Evolutionary conservation across 2,888 invertebrate genomes (phyloP).

Genomic region (Thumatha senex): DNA sequence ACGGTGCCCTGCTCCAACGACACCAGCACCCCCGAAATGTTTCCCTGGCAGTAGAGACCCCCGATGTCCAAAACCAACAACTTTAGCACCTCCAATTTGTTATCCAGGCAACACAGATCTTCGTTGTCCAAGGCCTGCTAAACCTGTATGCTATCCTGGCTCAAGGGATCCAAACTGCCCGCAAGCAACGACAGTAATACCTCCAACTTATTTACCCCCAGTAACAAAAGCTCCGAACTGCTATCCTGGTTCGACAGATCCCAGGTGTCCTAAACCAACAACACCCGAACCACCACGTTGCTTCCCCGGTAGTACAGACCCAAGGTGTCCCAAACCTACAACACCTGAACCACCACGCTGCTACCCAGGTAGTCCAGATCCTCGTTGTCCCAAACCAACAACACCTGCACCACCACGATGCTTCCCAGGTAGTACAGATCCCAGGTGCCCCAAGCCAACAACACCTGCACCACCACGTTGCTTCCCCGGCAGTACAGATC

Average conservation of each 20-base stretch:
- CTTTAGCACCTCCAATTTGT: slow-evolving; percentile 20
- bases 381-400: neutral
- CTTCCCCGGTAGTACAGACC: slow-evolving; percentile 55
- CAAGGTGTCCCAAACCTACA: slow-evolving; percentile 31
- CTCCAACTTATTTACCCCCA: slow-evolving; percentile 38
- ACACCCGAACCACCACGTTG: slow-evolving; percentile 34
- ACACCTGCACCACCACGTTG: slow-evolving; percentile 26
- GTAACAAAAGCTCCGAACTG: neutral
- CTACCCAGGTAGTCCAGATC: slow-evolving; percentile 38
- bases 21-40: slow-evolving; percentile 20
- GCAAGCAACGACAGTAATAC: slow-evolving; percentile 37
- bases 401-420: slow-evolving; percentile 34
- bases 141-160: slow-evolving; percentile 33
- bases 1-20: slow-evolving; percentile 42
- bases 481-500: slow-evolving; percentile 16
- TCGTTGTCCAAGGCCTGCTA: slow-evolving; percentile 39
- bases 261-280: slow-evolving; percentile 30
- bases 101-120: slow-evolving; percentile 32
- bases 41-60: slow-evolving; percentile 35
- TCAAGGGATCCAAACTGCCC: slow-evolving; percentile 42
- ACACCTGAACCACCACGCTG: slow-evolving; percentile 36
- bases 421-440: neutral
- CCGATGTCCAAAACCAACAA: slow-evolving; percentile 32
- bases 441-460: neutral
- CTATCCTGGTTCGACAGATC: slow-evolving; percentile 23